These are phyloP conservation scores for Epizoanthus scotinus DNA, from an alignment of 92 coral and sea anemone genomes.

Conservation along the genomic window DNA sequence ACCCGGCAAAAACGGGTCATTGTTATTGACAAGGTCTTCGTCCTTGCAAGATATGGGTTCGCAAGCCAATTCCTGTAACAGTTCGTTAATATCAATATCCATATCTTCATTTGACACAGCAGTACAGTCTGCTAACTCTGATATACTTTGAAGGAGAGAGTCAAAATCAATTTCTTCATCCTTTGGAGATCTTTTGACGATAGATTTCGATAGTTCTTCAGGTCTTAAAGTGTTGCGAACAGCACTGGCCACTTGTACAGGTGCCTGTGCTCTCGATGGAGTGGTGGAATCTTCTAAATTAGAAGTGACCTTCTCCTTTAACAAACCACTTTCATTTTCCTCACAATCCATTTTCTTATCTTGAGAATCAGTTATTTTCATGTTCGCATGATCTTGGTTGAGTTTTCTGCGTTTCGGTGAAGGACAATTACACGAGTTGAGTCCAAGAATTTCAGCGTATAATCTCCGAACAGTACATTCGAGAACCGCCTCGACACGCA, in stretches of 20 bases:
- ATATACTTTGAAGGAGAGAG: constrained; percentile 68
- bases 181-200: background rate
- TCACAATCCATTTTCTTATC: background rate
- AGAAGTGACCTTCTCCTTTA: constrained; percentile 34
- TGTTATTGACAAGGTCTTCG: constrained; percentile 55
- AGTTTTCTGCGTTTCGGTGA: constrained; percentile 44
- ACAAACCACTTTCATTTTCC: background rate
- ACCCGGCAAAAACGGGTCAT: constrained; percentile 86
- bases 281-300: constrained; percentile 43
- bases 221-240: background rate
- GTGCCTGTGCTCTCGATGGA: background rate
- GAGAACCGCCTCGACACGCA: constrained; percentile 85
- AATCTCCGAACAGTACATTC: constrained; percentile 92
- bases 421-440: constrained; percentile 35
- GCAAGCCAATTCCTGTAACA: constrained; percentile 69
- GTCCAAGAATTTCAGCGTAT: constrained; percentile 77
- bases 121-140: constrained; percentile 64
- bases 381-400: background rate
- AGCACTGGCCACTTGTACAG: constrained; percentile 8
- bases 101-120: constrained; percentile 54
- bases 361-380: background rate
- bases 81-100: constrained; percentile 77
- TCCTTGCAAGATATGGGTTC: constrained; percentile 58
- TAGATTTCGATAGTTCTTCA: constrained; percentile 30
- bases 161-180: constrained; percentile 67